phyloP scores from a whole-genome alignment of 1,140 invertebrate species.

The Dolichoris vasculosae region DNA sequence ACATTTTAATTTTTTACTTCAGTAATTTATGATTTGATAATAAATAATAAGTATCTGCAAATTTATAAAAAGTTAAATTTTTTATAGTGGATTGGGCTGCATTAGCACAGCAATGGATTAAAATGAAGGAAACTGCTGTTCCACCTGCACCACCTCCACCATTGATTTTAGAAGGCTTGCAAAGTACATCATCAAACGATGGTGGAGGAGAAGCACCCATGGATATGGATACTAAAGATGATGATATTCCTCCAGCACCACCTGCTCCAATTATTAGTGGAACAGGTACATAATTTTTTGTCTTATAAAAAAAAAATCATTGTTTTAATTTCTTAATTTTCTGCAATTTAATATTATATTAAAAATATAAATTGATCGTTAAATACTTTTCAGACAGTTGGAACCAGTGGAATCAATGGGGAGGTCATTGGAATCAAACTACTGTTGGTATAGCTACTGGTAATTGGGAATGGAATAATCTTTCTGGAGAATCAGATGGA shows the following conservation, averaged over 20 bases:
- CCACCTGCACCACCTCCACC: conserved; percentile 75
- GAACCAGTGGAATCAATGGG: conserved; percentile 80
- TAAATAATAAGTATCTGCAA: too few species aligned
- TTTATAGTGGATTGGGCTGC: conserved; percentile 92
- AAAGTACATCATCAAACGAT: conserved; percentile 58
- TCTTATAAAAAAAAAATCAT: conserved; percentile 30
- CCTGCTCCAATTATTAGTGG: conserved; percentile 72
- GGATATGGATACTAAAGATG: conserved; percentile 86
- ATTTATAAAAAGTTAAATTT: background rate
- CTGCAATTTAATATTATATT: background rate
- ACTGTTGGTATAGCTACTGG: conserved; percentile 64
- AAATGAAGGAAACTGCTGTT: conserved; percentile 89
- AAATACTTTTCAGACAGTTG: conserved; percentile 70
- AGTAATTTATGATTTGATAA: too few species aligned
- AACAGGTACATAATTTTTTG: conserved; percentile 60
- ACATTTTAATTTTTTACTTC: too few species aligned
- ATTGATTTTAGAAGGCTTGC: conserved; percentile 62
- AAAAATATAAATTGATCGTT: conserved; percentile 6
- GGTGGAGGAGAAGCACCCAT: conserved; percentile 89
- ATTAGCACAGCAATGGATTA: conserved; percentile 97
- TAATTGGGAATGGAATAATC: conserved; percentile 74
- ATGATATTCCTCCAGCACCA: conserved; percentile 72
- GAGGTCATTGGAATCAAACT: conserved; percentile 63
- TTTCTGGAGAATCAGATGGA: conserved; percentile 69
- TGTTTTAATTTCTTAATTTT: conserved; percentile 8